Evolutionary conservation across 2,797 vertebrate genomes (phyloP).

Genomic region (Hyperoplus immaculatus): DNA sequence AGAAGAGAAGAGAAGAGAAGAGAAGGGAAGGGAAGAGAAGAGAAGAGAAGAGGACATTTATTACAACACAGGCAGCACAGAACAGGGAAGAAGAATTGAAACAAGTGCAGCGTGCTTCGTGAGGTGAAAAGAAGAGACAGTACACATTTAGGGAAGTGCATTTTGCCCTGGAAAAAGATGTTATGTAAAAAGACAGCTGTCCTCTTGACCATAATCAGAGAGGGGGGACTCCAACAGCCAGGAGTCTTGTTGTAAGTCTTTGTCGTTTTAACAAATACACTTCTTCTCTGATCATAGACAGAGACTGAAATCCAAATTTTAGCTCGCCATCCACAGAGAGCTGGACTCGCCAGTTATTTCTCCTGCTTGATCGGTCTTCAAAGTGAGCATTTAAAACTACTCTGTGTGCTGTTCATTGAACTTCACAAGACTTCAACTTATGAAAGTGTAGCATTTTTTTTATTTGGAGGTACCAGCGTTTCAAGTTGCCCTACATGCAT

Average conservation of each 20-base stretch:
- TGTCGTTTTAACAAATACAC: not conserved
- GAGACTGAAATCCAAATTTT: not conserved
- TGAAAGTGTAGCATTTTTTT: constrained; percentile 4
- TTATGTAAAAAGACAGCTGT: constrained; percentile 29
- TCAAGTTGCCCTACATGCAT: not conserved
- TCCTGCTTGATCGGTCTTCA: not conserved
- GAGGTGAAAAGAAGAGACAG: constrained; percentile 23
- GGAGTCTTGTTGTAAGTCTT: not conserved
- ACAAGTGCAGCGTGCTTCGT: constrained; percentile 13
- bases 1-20: constrained; percentile 12
- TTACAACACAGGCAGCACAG: constrained; percentile 30
- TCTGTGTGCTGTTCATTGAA: not conserved
- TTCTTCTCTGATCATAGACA: not conserved
- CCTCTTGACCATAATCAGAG: constrained; percentile 10
- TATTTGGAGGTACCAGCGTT: not conserved
- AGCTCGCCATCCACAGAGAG: not conserved
- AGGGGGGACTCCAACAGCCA: not conserved
- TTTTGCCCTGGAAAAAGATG: constrained; percentile 8
- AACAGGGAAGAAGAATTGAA: constrained; percentile 39
- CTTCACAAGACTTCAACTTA: not conserved
- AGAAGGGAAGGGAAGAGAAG: constrained; percentile 18
- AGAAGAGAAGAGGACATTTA: constrained; percentile 7
- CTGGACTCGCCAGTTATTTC: not conserved
- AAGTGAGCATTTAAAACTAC: not conserved
- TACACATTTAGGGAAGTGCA: constrained; percentile 18